Conservation (phyloP, 2,113 vertebrate species). For the Bombycilla garrulus region DNA sequence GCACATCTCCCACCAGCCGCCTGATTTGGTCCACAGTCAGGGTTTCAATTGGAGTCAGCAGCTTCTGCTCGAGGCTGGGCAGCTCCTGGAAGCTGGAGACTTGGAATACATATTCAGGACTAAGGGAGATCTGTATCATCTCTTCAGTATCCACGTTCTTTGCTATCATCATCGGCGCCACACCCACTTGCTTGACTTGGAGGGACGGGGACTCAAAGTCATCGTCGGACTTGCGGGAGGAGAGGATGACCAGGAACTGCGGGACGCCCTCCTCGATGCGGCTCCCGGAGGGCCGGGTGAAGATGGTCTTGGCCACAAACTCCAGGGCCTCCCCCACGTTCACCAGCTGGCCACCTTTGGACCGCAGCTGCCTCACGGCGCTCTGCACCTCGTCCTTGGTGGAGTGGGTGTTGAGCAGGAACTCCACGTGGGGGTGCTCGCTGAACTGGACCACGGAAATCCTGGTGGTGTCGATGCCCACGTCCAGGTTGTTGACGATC, state of each 20-base stretch:
- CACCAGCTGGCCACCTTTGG: conserved; percentile 79
- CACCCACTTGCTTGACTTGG: conserved; percentile 79
- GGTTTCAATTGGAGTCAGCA: conserved; percentile 81
- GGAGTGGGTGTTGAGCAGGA: conserved; percentile 83
- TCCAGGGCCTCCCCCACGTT: conserved; percentile 87
- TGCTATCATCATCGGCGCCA: conserved; percentile 86
- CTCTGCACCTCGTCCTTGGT: conserved; percentile 84
- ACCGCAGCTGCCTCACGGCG: conserved; percentile 75
- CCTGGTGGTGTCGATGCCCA: conserved; percentile 85
- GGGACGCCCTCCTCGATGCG: conserved; percentile 91
- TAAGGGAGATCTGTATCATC: conserved; percentile 84
- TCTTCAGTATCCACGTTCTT: conserved; percentile 78
- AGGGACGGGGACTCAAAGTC: conserved; percentile 78
- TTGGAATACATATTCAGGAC: conserved; percentile 79
- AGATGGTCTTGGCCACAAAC: conserved; percentile 86
- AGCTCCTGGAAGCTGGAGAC: conserved; percentile 84
- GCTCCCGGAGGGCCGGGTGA: conserved; percentile 87
- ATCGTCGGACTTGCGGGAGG: conserved; percentile 82
- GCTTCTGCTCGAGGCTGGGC: conserved; percentile 78
- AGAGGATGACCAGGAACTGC: conserved; percentile 89
- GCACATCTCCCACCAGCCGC: conserved; percentile 29
- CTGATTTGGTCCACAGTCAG: conserved; percentile 73
- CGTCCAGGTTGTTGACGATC: conserved; percentile 83
- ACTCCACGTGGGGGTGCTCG: conserved; percentile 82
- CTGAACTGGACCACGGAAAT: conserved; percentile 92